Base-by-base conservation (phyloP, 2,113 vertebrate genomes). In the Tupaia tana region DNA sequence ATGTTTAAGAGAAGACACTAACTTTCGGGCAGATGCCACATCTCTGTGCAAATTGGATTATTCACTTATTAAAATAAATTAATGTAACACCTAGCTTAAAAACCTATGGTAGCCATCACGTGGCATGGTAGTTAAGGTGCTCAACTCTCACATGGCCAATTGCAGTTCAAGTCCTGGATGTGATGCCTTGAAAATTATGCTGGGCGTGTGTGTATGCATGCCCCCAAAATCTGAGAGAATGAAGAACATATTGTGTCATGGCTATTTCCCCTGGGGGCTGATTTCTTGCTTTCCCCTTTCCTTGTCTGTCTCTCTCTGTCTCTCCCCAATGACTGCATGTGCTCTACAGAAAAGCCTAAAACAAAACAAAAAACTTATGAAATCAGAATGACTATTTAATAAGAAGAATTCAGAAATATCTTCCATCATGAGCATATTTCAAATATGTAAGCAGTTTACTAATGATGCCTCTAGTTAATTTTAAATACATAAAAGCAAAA, bases 401-500 rank as follows among this genome's bases (percentile, higher is more conserved):
- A 79, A 67, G 0, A 20, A 43, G 6, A 54, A 77, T 94, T 88
- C 61, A 70, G 3, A 90, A 85, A 63, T 54, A 54, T n/a, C 31
- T 94, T 91, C 22, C 43, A 81, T 69, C 71, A 6, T 69, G 25
- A 11, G 12, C 14, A 69, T 90, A 74, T 69, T 93, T 0, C 12
- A 74, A 43, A 96, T 81, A 54, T 67, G 74, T 90, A 58, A 90
- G 24, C 18, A 81, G 6, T 52, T 88, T 90, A 11, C 34, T 81
- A 92, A 74, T 91, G 58, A 73, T 43, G 61, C 24, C 9, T 94
- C 43, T 78, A 25, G 1, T 87, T 86, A 89, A 78, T 25, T 90
- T 94, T 90, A 95, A 80, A 85, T 75, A 91, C 24, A 69, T 86
- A 59, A 22, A 63, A 29, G 43, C 0, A 0, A 15, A 56, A 80